phyloP scores from a whole-genome alignment of 2,888 invertebrate genomes.

The Cheilosia variabilis region DNA sequence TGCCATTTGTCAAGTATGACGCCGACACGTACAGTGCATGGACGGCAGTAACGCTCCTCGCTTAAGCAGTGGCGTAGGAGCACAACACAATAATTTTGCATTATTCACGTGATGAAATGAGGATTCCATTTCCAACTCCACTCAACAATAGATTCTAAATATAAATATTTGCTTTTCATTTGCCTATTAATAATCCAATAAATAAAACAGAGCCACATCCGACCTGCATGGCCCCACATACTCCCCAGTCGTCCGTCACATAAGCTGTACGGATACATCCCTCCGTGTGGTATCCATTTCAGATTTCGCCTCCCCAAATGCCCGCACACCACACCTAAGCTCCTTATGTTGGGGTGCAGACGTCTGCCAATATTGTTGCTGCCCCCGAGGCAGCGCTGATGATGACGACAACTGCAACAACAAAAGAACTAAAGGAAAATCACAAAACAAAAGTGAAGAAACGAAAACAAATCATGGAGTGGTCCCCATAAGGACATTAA shows the following conservation, averaged over 20 bases:
- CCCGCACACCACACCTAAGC: constrained; percentile 20
- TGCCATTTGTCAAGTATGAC: too few relatives aligned
- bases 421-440: constrained; percentile 16
- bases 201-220: constrained; percentile 29
- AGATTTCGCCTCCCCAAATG: neutral
- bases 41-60: too few relatives aligned
- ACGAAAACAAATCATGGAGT: constrained; percentile 64
- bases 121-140: neutral
- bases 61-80: too few relatives aligned
- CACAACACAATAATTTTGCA: too few relatives aligned
- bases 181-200: constrained; percentile 61
- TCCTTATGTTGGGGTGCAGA: constrained; percentile 45
- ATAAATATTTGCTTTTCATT: constrained; percentile 64
- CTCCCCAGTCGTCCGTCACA: constrained; percentile 3
- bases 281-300: constrained; percentile 37
- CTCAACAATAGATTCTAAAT: constrained; percentile 44
- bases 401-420: constrained; percentile 1
- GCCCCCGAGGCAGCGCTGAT: constrained; percentile 25
- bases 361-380: constrained; percentile 57
- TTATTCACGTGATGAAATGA: too few relatives aligned
- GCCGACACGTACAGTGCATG: too few relatives aligned
- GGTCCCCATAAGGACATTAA: constrained; percentile 70
- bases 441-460: constrained; percentile 5
- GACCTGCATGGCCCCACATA: constrained; percentile 42
- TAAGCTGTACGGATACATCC: neutral